Conservation (phyloP, 1,140 invertebrate genomes). For the Platyscapa corneri region DNA sequence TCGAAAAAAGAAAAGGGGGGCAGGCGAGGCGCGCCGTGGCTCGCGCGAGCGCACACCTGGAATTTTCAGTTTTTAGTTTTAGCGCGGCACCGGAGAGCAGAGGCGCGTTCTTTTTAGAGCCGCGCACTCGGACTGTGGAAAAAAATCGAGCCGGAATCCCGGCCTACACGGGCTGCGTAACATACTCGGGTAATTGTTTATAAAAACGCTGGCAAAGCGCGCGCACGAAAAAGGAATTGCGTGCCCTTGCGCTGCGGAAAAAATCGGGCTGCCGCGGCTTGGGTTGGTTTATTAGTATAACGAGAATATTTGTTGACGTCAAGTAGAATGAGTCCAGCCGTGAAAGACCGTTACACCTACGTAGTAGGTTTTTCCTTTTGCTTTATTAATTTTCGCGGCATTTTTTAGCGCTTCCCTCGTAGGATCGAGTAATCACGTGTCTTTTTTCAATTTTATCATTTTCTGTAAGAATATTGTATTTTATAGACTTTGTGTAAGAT, state of each 20-base stretch:
- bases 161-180: neutral
- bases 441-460: neutral
- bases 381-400: too few relatives aligned
- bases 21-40: neutral
- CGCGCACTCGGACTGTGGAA: neutral
- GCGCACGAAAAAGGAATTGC: neutral
- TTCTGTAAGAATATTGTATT: neutral
- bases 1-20: constrained; percentile 7
- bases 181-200: constrained; percentile 11
- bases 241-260: neutral
- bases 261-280: neutral
- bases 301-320: neutral
- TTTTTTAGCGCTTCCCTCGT: too few relatives aligned
- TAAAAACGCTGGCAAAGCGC: neutral
- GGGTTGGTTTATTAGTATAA: neutral
- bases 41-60: neutral
- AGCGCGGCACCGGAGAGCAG: neutral
- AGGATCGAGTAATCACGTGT: neutral
- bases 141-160: neutral
- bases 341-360: neutral
- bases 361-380: too few relatives aligned
- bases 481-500: neutral
- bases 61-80: constrained; percentile 21
- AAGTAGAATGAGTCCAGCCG: neutral
- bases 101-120: neutral